These are phyloP conservation scores for Drosophila novamexicana DNA, from an alignment of 1,140 invertebrate species.

Conservation along the genomic window DNA sequence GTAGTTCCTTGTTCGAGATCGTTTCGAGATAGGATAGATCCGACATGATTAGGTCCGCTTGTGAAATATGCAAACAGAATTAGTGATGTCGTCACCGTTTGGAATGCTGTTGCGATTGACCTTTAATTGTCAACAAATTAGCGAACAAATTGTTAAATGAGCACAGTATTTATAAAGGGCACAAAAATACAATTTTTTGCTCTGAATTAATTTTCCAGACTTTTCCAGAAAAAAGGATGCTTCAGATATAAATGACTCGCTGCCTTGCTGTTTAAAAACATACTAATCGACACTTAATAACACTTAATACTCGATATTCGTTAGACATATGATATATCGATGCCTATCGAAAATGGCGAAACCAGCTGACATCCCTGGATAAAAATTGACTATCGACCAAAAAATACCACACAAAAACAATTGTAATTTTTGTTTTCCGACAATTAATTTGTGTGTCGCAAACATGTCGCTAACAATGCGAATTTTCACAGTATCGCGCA, in stretches of 20 bases:
- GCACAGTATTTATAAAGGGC: not conserved
- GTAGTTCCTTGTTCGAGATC: slow-evolving; percentile 65
- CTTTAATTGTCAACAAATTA: not conserved
- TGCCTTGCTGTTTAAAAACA: slow-evolving; percentile 1
- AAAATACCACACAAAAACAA: slow-evolving; percentile 50
- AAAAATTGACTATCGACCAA: slow-evolving; percentile 19
- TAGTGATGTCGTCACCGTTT: slow-evolving; percentile 71
- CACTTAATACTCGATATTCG: slow-evolving; percentile 4
- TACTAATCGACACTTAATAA: slow-evolving; percentile 8
- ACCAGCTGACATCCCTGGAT: not conserved
- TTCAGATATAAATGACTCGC: not conserved
- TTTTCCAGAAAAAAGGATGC: not conserved
- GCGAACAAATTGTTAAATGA: not conserved
- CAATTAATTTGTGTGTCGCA: slow-evolving; percentile 40
- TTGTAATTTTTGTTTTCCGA: slow-evolving; percentile 35
- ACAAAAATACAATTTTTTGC: not conserved
- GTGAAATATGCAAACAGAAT: slow-evolving; percentile 65
- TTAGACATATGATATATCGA: not conserved
- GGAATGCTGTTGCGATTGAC: slow-evolving; percentile 14
- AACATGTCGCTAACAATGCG: slow-evolving; percentile 74
- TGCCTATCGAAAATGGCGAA: not conserved
- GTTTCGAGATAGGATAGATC: slow-evolving; percentile 57
- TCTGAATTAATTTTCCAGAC: not conserved
- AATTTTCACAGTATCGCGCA: slow-evolving; percentile 70
- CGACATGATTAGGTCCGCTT: slow-evolving; percentile 55